Conservation (phyloP, 2,797 vertebrate genomes). For the Clarias fuscus region DNA sequence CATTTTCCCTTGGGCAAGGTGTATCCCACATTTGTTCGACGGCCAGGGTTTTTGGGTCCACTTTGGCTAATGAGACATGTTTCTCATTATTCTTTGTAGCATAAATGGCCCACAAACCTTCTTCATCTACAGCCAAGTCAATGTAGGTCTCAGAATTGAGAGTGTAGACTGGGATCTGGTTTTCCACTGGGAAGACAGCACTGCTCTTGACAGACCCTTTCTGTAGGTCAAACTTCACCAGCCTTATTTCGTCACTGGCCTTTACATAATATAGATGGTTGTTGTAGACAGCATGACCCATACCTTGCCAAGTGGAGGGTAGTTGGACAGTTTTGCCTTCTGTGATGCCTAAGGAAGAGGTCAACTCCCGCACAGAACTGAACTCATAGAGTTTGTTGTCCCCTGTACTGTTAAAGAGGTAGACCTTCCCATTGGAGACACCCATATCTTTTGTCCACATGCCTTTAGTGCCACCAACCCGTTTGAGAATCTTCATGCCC, state of each 20-base stretch:
- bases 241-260: constrained; percentile 77
- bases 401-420: constrained; percentile 85
- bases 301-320: constrained; percentile 87
- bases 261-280: constrained; percentile 85
- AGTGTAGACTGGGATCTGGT: constrained; percentile 74
- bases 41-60: constrained; percentile 84
- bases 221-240: constrained; percentile 88
- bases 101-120: constrained; percentile 94
- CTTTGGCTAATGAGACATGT: constrained; percentile 90
- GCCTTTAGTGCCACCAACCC: constrained; percentile 82
- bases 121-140: constrained; percentile 90
- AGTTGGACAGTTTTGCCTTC: constrained; percentile 82
- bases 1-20: constrained; percentile 88
- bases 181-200: constrained; percentile 84
- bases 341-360: constrained; percentile 79
- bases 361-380: constrained; percentile 84
- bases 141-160: constrained; percentile 86
- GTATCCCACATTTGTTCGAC: constrained; percentile 97
- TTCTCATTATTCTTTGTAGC: constrained; percentile 85
- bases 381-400: constrained; percentile 85
- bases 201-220: constrained; percentile 84
- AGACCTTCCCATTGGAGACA: constrained; percentile 81
- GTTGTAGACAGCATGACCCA: constrained; percentile 85
- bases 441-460: constrained; percentile 90
- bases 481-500: constrained; percentile 97